Percentiles rank a stretch among this genome's conserved stretches.
Conservation (phyloP, 2,113 vertebrate species). For the Cricetomys ansorgei region DNA sequence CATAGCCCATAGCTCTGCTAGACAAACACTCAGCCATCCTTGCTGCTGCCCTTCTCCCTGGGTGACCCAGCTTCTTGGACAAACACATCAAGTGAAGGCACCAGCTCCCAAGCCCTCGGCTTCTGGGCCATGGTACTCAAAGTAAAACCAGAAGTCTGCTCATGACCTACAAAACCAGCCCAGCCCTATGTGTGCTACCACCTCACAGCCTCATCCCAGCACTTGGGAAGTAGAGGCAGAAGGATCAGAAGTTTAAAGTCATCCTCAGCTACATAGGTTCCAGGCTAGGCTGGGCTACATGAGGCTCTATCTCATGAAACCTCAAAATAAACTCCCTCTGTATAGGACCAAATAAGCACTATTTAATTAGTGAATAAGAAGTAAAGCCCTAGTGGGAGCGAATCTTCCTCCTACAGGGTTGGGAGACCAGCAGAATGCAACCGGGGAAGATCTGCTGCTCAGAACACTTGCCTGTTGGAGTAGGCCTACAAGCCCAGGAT, state of each 20-base stretch:
- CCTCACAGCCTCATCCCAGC: no score
- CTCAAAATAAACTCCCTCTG: neutral
- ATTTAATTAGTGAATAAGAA: neutral
- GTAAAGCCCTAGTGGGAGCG: neutral
- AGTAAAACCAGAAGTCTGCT: neutral
- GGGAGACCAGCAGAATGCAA: neutral
- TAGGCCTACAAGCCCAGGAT: neutral
- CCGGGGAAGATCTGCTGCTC: neutral
- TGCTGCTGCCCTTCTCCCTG: neutral
- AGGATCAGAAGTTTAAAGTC: neutral
- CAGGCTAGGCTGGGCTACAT: neutral
- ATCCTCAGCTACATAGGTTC: neutral
- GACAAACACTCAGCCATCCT: neutral
- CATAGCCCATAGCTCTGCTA: neutral
- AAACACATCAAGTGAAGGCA: neutral
- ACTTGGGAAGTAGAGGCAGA: neutral
- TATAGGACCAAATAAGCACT: neutral
- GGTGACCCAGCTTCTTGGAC: neutral
- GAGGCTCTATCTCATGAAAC: neutral
- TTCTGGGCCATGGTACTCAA: neutral
- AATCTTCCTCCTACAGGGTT: neutral
- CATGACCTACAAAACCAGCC: neutral
- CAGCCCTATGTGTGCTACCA: neutral
- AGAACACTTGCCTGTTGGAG: neutral
- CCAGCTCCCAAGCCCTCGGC: neutral